These are phyloP conservation scores for Panurus biarmicus DNA, from an alignment of 2,113 vertebrate species.

Conservation along the genomic window DNA sequence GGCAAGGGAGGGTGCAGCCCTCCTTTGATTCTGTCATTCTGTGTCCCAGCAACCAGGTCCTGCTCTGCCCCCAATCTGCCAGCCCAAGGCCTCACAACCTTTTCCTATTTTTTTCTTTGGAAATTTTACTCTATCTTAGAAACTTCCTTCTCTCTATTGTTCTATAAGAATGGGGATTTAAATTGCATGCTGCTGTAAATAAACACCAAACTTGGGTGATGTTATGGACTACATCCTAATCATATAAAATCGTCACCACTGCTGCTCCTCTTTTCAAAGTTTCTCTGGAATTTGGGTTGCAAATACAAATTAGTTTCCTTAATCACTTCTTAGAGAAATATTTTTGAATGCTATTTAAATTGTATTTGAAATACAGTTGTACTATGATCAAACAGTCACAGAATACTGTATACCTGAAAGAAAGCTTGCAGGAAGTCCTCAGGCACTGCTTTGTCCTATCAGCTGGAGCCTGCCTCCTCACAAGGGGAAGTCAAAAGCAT, in stretches of 20 bases:
- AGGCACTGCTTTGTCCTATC: not conserved
- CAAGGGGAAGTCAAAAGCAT: not conserved
- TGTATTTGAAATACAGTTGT: not conserved
- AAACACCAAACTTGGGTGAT: rapidly evolving
- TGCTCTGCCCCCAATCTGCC: not conserved
- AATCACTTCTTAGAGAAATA: not conserved
- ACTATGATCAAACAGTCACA: not conserved
- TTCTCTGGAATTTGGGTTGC: not conserved
- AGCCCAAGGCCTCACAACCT: not conserved
- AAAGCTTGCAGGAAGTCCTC: not conserved
- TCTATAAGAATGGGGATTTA: not conserved
- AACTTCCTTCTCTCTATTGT: not conserved
- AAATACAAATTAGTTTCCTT: not conserved
- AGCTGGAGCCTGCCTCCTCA: not conserved
- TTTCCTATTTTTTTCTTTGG: not conserved
- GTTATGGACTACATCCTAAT: not conserved
- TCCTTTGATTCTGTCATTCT: not conserved
- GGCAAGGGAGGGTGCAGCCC: not conserved
- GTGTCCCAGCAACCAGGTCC: not conserved
- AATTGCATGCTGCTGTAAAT: not conserved
- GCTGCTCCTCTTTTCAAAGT: not conserved
- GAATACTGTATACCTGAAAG: not conserved
- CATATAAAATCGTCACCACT: not conserved
- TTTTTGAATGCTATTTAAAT: not conserved
- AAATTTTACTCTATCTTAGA: not conserved